A percentile compares a stretch with the other conserved stretches of the same genome.
phyloP scores from a whole-genome alignment of 2,888 invertebrate genomes.

The Agonopterix heracliana region DNA sequence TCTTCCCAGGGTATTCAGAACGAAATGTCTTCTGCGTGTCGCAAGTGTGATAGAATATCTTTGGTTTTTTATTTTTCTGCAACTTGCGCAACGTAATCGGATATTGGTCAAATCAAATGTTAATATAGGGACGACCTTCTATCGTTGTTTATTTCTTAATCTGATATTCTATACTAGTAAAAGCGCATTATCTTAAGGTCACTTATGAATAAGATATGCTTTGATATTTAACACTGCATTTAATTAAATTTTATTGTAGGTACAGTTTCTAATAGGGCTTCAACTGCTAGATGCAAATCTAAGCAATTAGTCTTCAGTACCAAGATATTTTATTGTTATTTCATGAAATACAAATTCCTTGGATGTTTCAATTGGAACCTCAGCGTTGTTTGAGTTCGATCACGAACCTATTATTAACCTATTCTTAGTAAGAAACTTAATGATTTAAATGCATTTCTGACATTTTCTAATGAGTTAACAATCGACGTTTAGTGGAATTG shows the following conservation, averaged over 20 bases:
- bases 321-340: too few relatives aligned
- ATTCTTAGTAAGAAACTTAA: constrained; percentile 10
- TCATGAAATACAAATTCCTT: too few relatives aligned
- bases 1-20: constrained; percentile 37
- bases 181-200: constrained; percentile 5
- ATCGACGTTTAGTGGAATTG: constrained; percentile 6
- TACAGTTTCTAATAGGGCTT: too few relatives aligned
- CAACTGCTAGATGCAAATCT: too few relatives aligned
- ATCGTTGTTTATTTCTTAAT: constrained; percentile 34
- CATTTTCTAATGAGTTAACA: constrained; percentile 13
- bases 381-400: too few relatives aligned
- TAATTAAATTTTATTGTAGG: background rate
- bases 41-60: too few relatives aligned
- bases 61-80: too few relatives aligned
- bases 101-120: constrained; percentile 17
- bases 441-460: constrained; percentile 12
- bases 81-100: constrained; percentile 20
- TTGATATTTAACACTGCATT: background rate
- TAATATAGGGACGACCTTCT: constrained; percentile 32
- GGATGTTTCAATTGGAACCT: too few relatives aligned
- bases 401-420: too few relatives aligned
- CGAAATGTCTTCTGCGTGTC: too few relatives aligned
- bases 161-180: constrained; percentile 7
- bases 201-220: background rate
- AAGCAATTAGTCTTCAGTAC: too few relatives aligned